Evolutionary conservation across 1,140 invertebrate species (phyloP).

Genomic region (Diabrotica virgifera): DNA sequence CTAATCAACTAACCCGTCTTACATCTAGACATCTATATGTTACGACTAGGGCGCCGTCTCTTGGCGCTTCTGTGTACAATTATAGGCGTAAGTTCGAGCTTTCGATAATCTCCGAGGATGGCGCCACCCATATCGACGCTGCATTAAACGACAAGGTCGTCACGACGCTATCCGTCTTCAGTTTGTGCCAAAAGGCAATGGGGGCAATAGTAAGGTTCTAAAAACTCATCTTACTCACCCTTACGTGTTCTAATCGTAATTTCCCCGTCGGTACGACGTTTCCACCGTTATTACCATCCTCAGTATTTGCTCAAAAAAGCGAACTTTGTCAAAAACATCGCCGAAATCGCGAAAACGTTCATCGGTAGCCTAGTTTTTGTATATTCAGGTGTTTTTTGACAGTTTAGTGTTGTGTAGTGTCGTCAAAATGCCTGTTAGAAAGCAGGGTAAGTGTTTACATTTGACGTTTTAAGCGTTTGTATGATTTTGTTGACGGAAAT

Average conservation of each 20-base stretch:
- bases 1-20: no score
- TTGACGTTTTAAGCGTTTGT: not conserved
- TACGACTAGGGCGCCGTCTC: no score
- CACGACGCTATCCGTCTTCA: conserved; percentile 18
- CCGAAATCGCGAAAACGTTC: not conserved
- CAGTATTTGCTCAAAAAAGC: conserved; percentile 12
- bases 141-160: conserved; percentile 6
- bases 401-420: not conserved
- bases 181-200: conserved; percentile 20
- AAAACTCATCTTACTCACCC: conserved; percentile 9
- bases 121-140: not conserved
- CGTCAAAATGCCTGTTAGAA: conserved; percentile 13
- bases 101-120: not conserved
- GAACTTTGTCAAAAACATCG: not conserved
- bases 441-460: conserved; percentile 14
- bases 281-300: not conserved
- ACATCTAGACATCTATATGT: no score
- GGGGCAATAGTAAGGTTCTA: conserved; percentile 6
- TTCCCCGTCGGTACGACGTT: not conserved
- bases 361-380: conserved; percentile 6
- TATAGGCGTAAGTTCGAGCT: no score
- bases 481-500: not conserved
- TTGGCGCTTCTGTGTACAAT: no score
- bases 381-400: conserved; percentile 18
- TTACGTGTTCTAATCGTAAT: not conserved